Evolutionary conservation across 2,797 vertebrate genomes (phyloP).

Genomic region (Galago senegalensis): DNA sequence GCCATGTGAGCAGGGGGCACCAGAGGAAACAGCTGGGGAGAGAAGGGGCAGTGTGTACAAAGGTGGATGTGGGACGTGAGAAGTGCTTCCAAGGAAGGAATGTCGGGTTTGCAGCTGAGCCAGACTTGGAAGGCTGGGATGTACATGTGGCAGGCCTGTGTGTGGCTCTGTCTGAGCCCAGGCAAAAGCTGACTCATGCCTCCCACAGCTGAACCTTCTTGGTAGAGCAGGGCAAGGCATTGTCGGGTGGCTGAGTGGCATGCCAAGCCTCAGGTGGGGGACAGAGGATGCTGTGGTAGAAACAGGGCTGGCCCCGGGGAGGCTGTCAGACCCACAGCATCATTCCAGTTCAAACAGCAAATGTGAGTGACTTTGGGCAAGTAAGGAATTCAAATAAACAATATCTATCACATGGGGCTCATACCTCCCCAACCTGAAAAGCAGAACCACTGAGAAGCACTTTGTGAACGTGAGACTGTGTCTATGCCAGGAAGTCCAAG

Average conservation of each 20-base stretch:
- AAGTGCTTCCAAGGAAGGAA: not conserved
- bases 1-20: not conserved
- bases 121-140: not conserved
- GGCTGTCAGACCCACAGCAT: accelerated
- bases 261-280: not conserved
- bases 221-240: not conserved
- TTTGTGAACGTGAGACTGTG: not conserved
- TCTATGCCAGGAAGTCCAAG: too few relatives aligned
- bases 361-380: not conserved
- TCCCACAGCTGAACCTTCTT: accelerated
- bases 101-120: too few relatives aligned
- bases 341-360: not conserved
- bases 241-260: not conserved
- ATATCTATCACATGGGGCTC: not conserved
- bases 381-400: not conserved
- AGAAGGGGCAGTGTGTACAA: not conserved
- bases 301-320: not conserved
- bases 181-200: not conserved
- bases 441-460: accelerated
- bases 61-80: accelerated
- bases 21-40: not conserved
- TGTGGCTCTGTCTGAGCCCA: not conserved
- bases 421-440: accelerated
- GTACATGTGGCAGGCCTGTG: not conserved
- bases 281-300: accelerated